A percentile compares a stretch with the other conserved stretches of the same genome.
Conservation (phyloP, 2,797 vertebrate species). For the Brachyrhaphis roseni region DNA sequence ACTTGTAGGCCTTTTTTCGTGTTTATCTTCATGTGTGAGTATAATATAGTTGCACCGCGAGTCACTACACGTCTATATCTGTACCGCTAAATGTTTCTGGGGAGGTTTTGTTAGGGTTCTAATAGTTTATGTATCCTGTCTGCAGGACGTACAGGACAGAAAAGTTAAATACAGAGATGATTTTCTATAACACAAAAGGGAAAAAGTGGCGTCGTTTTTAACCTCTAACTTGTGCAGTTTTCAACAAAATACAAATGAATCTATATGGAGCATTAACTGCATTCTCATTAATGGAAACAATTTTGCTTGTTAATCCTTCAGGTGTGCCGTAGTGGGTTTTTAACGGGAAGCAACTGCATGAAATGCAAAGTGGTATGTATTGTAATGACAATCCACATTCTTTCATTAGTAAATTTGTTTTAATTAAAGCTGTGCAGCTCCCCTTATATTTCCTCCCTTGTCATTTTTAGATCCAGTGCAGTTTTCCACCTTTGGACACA, state of each 20-base stretch:
- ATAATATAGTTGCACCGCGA: background rate
- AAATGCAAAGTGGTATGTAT: constrained; percentile 51
- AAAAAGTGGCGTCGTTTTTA: background rate
- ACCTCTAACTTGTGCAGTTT: background rate
- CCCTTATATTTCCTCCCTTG: background rate
- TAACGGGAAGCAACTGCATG: background rate
- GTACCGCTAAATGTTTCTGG: background rate
- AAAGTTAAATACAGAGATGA: constrained; percentile 1
- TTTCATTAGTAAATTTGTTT: background rate
- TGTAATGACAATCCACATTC: background rate
- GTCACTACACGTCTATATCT: background rate
- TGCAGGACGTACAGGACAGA: constrained; percentile 8
- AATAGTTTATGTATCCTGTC: constrained; percentile 3
- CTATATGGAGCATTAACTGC: background rate
- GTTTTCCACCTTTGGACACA: constrained; percentile 75
- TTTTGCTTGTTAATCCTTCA: constrained; percentile 6
- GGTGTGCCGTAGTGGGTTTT: constrained; percentile 11
- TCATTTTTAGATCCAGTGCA: constrained; percentile 76
- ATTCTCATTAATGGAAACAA: background rate
- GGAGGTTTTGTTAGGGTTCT: constrained; percentile 7
- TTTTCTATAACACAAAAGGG: background rate
- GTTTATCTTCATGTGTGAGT: constrained; percentile 36
- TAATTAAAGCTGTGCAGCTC: background rate
- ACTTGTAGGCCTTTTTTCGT: background rate
- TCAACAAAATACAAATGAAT: background rate